phyloP scores from a whole-genome alignment of 2,888 invertebrate genomes.

The Drosophila rubida region DNA sequence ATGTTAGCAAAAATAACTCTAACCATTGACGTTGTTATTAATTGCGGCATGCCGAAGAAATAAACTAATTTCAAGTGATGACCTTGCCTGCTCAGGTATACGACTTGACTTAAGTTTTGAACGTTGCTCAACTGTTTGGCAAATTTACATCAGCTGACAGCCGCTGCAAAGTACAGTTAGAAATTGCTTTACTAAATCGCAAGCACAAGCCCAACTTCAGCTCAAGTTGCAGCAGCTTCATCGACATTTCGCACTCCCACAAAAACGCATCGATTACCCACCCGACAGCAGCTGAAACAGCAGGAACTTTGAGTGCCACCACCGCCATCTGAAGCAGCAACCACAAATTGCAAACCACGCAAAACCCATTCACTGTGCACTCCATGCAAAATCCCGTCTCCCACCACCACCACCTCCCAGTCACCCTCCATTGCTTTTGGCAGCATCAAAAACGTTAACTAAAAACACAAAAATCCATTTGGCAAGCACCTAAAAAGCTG shows the following conservation, averaged over 20 bases:
- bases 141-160: slow-evolving; percentile 25
- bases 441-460: slow-evolving; percentile 33
- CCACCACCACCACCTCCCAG: background rate
- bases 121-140: slow-evolving; percentile 8
- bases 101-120: background rate
- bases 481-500: slow-evolving; percentile 48
- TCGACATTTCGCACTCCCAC: slow-evolving; percentile 29
- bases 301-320: slow-evolving; percentile 5
- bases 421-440: slow-evolving; percentile 20
- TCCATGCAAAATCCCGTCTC: background rate
- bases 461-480: slow-evolving; percentile 54
- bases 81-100: background rate
- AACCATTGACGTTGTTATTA: background rate
- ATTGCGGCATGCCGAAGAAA: background rate
- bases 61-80: background rate
- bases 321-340: slow-evolving; percentile 15
- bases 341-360: slow-evolving; percentile 59
- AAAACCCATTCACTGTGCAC: slow-evolving; percentile 53
- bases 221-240: background rate
- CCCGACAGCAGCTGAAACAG: background rate
- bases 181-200: slow-evolving; percentile 29
- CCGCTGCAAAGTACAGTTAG: slow-evolving; percentile 9
- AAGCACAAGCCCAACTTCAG: slow-evolving; percentile 15
- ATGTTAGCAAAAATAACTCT: background rate
- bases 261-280: slow-evolving; percentile 54